These are phyloP conservation scores for Acromyrmex charruanus DNA, from an alignment of 1,140 invertebrate genomes.

Conservation along the genomic window DNA sequence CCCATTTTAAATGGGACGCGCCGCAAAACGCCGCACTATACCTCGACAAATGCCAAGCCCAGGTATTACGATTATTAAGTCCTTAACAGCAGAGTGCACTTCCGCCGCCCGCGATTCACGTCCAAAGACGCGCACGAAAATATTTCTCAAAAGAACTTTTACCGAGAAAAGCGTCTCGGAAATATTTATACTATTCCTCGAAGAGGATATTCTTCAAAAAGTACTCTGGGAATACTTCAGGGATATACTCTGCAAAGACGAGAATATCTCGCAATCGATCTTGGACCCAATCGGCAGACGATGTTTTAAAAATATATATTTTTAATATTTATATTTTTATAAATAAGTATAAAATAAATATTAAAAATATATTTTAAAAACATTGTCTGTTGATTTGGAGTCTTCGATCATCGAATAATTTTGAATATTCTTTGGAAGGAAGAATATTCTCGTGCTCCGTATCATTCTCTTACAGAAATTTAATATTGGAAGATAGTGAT, in stretches of 20 bases:
- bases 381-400: no score
- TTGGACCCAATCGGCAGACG: neutral
- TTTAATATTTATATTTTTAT: no score
- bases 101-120: constrained; percentile 31
- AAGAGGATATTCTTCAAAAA: neutral
- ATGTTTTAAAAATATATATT: no score
- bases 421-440: neutral
- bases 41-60: constrained; percentile 70
- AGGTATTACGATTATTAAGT: constrained; percentile 45
- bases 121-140: neutral
- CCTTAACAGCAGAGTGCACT: constrained; percentile 13
- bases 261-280: neutral
- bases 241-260: neutral
- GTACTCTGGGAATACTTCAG: neutral
- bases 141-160: neutral
- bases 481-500: no score
- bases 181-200: neutral
- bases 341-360: no score
- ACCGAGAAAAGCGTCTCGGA: neutral
- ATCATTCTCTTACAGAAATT: no score
- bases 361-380: no score
- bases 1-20: constrained; percentile 67
- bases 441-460: neutral
- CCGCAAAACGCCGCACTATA: constrained; percentile 43
- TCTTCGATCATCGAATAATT: neutral